Evolutionary conservation across 2,888 invertebrate species (phyloP), one percentile per base, ranked within the genome.

Genomic region (Sarcophaga subvicina): DNA sequence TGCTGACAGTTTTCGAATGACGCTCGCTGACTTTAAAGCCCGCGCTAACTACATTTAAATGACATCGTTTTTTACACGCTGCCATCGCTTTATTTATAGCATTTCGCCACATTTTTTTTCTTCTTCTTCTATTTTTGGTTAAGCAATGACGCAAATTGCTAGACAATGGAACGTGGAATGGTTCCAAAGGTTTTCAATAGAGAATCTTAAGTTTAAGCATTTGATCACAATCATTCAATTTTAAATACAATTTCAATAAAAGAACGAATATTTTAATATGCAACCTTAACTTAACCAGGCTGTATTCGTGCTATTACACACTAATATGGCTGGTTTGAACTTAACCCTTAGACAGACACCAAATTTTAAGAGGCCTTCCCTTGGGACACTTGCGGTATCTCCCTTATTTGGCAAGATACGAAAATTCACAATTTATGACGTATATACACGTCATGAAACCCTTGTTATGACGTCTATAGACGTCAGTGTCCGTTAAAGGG

Each of bases 11-110:
- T 76, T 75, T 78, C 72, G 66, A 63, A 82, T 72, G 73, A 59
- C 37, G 73, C 75, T 70, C 25, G 73, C 75, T 70, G 80, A 70
- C 76, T 71, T 83, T 69, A 20, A 64, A 82, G 47, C 71, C 64
- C 59, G n/a, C 6, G 47, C 77, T 71, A 82, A 82, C 71, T 82
- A 60, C 70, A 66, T 82, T 71, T 77, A 76, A 82, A 76, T 82
- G 76, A 82, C 62, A 66, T 20, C 25, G 60, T 67, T 66, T 62
- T 72, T 73, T 54, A 17, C 11, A 64, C 17, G 49, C 17, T 62
- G 25, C 0, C 45, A 45, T 62, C 22, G 22, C 22, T 20, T 47
- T 54, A 70, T 60, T n/a, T 62, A 62, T 63, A 27, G 27, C 14
- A 60, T 20, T 64, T 64, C 12, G 37, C 64, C 12, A 14, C 1